A percentile compares a stretch with the other conserved stretches of the same genome.
phyloP scores from a whole-genome alignment of 2,113 vertebrate genomes.

The Epinephelus moara region DNA sequence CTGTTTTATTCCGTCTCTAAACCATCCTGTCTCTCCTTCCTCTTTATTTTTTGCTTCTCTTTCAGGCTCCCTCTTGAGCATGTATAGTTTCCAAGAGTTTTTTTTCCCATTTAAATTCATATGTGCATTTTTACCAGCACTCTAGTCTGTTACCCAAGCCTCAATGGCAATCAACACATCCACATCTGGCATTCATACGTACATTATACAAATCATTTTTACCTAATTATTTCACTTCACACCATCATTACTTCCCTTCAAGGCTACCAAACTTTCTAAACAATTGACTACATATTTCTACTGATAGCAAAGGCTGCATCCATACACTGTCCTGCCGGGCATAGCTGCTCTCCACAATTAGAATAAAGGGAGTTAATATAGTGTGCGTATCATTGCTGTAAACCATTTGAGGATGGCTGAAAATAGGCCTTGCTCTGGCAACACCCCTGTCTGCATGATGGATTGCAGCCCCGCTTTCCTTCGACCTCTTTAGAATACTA shows the following conservation, averaged over 20 bases:
- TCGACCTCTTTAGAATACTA: conserved; percentile 61
- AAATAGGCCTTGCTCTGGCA: conserved; percentile 65
- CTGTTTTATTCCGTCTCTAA: conserved; percentile 1
- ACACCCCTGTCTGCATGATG: conserved; percentile 73
- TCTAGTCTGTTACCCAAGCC: background rate
- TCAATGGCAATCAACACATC: background rate
- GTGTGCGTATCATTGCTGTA: conserved; percentile 17
- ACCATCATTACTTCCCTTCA: background rate
- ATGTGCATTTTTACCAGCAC: background rate
- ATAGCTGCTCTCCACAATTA: conserved; percentile 6
- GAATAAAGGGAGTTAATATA: conserved; percentile 34
- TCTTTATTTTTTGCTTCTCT: background rate
- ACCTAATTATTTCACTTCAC: background rate
- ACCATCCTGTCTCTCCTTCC: background rate
- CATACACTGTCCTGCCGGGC: conserved; percentile 12
- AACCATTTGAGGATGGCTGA: conserved; percentile 58
- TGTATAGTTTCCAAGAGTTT: too few species aligned
- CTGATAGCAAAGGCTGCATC: background rate
- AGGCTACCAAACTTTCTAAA: background rate
- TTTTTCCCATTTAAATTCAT: background rate
- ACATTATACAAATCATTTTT: background rate
- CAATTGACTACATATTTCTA: background rate
- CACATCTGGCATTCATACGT: background rate
- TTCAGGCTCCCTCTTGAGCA: too few species aligned
- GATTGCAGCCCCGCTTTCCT: conserved; percentile 66